Evolutionary conservation across 2,797 vertebrate genomes (phyloP).

Genomic region (Pogoniulus pusillus): DNA sequence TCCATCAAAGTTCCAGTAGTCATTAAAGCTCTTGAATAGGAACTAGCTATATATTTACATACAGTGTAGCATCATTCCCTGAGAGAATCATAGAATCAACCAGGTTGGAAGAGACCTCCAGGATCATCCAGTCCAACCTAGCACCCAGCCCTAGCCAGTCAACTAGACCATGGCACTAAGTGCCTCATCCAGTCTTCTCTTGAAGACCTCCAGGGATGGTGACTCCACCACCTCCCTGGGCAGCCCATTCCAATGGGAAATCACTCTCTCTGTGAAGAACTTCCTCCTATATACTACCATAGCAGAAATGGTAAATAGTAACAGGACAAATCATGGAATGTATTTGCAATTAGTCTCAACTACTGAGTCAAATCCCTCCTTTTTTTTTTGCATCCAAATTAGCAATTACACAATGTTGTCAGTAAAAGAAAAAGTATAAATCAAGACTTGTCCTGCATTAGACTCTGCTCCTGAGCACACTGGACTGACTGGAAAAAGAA

Average conservation of each 20-base stretch:
- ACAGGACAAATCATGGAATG: not conserved
- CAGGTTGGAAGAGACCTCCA: too few relatives aligned
- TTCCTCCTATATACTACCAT: not conserved
- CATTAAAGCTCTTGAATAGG: not conserved
- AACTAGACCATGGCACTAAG: too few relatives aligned
- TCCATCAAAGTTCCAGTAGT: too few relatives aligned
- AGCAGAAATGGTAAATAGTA: not conserved
- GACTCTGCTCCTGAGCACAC: not conserved
- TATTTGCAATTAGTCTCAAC: not conserved
- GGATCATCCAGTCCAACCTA: too few relatives aligned
- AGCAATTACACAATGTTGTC: not conserved
- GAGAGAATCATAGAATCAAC: too few relatives aligned
- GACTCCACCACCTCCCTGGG: too few relatives aligned
- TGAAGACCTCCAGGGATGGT: too few relatives aligned
- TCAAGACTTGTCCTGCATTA: not conserved
- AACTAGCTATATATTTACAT: not conserved
- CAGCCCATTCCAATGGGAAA: too few relatives aligned
- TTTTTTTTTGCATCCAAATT: not conserved
- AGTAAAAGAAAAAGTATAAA: not conserved
- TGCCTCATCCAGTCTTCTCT: too few relatives aligned
- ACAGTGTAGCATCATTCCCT: not conserved
- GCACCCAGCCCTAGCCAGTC: too few relatives aligned
- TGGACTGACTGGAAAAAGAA: conserved; percentile 39
- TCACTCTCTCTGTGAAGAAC: too few relatives aligned
- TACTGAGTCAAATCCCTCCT: not conserved